Evolutionary conservation across 2,113 vertebrate genomes (phyloP), one percentile per base, ranked within the genome.

Genomic region (Sander lucioperca): DNA sequence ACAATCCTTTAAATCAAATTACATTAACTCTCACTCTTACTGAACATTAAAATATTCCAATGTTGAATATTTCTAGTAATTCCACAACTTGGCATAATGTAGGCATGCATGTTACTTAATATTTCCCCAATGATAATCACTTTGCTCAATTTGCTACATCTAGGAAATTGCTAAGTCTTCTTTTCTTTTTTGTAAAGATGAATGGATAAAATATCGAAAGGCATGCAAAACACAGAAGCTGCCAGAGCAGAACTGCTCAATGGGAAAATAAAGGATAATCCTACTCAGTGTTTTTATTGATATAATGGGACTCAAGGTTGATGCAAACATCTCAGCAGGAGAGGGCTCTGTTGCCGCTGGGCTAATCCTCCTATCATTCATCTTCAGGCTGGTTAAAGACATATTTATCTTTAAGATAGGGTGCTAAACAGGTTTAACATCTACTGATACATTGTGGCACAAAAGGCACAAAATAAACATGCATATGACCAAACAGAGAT

Each of bases 221-320:
- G 7, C 7, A 33, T 74, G 67, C 53, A 86, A 74, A 86, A 67
- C 23, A 54, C 43, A 27, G 54, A n/a, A 11, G 54, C 58, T 82
- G 65, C 59, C 23, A 63, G 12, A 36, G 33, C 70, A 74, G 14
- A 56, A 54, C 1, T 43, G 63, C 74, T 84, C 57, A 82, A 63
- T 14, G 14, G 19, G 33, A 68, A 79, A 50, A 75, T 67, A 51
- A 84, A 84, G 45, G 33, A 86, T 83, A 47, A 87, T 87, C 74
- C 69, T 59, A 43, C 56, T 83, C 59, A 43, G 58, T 63, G 57
- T 83, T 85, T 84, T 87, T 84, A 90, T 70, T 74, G 70, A 76
- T 79, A 80, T 9, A 39, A 39, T 33, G 58, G 54, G 71, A 85
- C 47, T 77, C n/a, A 53, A 67, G 64, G 36, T 61, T 78, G 59